Base-by-base conservation (phyloP, 2,113 vertebrate species). In the Sinocyclocheilus anshuiensis region DNA sequence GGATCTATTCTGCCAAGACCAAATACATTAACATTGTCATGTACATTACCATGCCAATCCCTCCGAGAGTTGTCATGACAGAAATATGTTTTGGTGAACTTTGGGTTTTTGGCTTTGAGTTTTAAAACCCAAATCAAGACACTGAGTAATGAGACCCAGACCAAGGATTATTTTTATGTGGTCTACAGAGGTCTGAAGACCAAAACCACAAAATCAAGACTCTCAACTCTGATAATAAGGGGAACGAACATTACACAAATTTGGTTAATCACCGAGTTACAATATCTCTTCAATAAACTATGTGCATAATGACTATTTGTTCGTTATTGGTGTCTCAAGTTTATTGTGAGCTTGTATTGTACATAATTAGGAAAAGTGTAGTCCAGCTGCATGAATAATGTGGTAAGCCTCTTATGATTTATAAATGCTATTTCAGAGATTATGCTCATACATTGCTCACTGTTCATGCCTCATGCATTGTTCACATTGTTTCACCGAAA, bases 401-500 rank as follows among this genome's bases (percentile, higher is more conserved):
- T 74, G 36, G 69, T 72, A 42, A 72, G 69, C 69, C 18, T 72
- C 69, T 72, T 22, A 74, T 20, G 4, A 45, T 74, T 42, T 74
- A 74, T 74, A 74, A 45, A 74, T 42, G 71, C 20, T n/a, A 16
- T 18, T 55, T 55, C 36, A 39, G 42, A 76, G 24, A 29, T 53
- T 42, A n/a, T 24, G 6, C 42, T 81, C 12, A 15, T 22, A 26
- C 22, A 42, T 81, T 63, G 20, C 26, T 42, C 33, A 80, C 42
- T 80, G 36, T 80, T 63, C 22, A 63, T 20, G 36, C 26, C 29
- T 59, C 29, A 22, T 36, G 22, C 57, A 81, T 48, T 50, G 61
- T 82, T 82, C 24, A 82, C 24, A 82, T 79, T 79, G 77, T 59
- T 59, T 57, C 24, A 69, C 4, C 59, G n/a, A 82, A 69, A 82